Evolutionary conservation across 2,113 vertebrate genomes (phyloP).

Genomic region (Mola mola): DNA sequence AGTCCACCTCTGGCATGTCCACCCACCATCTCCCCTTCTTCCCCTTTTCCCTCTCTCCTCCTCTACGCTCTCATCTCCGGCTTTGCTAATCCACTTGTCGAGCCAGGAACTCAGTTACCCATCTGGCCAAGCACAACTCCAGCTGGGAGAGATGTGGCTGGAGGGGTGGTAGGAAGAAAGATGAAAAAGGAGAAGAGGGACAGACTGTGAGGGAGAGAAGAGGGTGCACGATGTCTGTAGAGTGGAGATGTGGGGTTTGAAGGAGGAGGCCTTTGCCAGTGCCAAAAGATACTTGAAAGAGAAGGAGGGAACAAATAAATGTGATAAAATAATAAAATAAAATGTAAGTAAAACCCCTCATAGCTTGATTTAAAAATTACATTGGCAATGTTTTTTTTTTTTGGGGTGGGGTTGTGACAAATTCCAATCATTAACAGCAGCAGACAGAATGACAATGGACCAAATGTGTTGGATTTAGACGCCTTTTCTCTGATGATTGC

Average conservation of each 20-base stretch:
- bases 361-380: too few relatives aligned
- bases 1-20: slow-evolving; percentile 68
- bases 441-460: too few relatives aligned
- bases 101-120: slow-evolving; percentile 86
- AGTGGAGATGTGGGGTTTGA: slow-evolving; percentile 9
- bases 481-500: too few relatives aligned
- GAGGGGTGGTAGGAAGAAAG: slow-evolving; percentile 73
- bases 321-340: too few relatives aligned
- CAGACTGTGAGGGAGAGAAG: slow-evolving; percentile 74
- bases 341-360: too few relatives aligned
- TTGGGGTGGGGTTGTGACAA: too few relatives aligned
- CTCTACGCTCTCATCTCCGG: slow-evolving; percentile 67
- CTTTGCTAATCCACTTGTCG: slow-evolving; percentile 75
- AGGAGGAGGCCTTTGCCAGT: background rate
- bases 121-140: slow-evolving; percentile 84
- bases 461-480: too few relatives aligned
- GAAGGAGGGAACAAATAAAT: too few relatives aligned
- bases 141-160: slow-evolving; percentile 78
- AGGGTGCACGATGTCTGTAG: slow-evolving; percentile 42
- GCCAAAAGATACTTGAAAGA: background rate
- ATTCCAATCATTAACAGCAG: too few relatives aligned
- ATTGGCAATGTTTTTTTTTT: too few relatives aligned
- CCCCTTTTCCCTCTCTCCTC: slow-evolving; percentile 52
- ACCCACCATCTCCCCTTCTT: slow-evolving; percentile 53
- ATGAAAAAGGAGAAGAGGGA: slow-evolving; percentile 67